These are phyloP conservation scores for Otocyon megalotis DNA, from an alignment of 2,113 vertebrate genomes.

Conservation along the genomic window DNA sequence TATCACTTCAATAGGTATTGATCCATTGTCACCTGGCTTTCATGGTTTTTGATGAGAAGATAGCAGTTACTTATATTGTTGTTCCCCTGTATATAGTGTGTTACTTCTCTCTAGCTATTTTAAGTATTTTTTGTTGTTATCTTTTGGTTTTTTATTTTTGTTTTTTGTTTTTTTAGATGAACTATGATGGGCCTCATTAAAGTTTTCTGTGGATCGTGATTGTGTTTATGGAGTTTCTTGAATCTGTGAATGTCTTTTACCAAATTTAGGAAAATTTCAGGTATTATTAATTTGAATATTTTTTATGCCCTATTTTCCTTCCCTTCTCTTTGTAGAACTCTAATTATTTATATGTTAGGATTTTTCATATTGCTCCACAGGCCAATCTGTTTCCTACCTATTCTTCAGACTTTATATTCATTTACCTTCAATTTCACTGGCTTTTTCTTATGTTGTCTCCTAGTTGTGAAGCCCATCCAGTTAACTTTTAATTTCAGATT, in stretches of 20 bases:
- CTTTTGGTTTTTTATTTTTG: neutral
- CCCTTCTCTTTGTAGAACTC: neutral
- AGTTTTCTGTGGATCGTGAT: neutral
- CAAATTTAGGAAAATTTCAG: neutral
- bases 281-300: neutral
- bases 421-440: neutral
- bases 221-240: neutral
- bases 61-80: neutral
- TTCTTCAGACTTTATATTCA: neutral
- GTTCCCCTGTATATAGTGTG: neutral
- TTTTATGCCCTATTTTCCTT: neutral
- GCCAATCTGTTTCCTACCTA: neutral
- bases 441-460: neutral
- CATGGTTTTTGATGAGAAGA: neutral
- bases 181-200: neutral
- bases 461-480: neutral
- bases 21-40: neutral
- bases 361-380: neutral
- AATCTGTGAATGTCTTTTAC: neutral
- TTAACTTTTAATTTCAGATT: conserved; percentile 2
- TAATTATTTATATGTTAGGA: neutral
- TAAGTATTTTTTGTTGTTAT: neutral
- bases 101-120: neutral
- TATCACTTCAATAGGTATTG: neutral
- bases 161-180: neutral